A percentile compares a stretch with the other conserved stretches of the same genome.
phyloP scores from a whole-genome alignment of 1,140 invertebrate species.

The Cherax destructor region DNA sequence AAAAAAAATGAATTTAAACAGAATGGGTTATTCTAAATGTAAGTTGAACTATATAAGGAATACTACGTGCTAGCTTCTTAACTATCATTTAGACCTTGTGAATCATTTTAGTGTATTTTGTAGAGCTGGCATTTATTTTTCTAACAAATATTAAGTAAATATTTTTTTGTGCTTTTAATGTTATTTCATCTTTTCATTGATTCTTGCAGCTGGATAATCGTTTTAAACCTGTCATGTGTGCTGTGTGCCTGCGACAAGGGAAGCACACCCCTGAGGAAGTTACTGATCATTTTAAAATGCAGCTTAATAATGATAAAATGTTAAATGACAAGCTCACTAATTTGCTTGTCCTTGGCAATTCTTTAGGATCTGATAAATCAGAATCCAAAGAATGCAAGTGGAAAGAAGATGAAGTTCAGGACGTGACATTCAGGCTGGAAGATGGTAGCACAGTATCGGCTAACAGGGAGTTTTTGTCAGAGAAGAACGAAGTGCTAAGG shows the following conservation, averaged over 20 bases:
- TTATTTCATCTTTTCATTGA: not conserved
- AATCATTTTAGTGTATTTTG: no score
- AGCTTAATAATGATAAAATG: not conserved
- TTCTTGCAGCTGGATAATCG: constrained; percentile 47
- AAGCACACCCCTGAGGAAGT: constrained; percentile 51
- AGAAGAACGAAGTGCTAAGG: constrained; percentile 55
- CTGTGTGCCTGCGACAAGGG: constrained; percentile 16
- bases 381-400: not conserved
- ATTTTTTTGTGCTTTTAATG: no score
- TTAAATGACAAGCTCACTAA: not conserved
- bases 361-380: not conserved
- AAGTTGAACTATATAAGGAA: no score
- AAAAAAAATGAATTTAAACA: no score
- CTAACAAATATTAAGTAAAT: no score
- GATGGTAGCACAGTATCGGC: constrained; percentile 43
- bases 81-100: no score
- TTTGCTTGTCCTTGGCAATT: no score
- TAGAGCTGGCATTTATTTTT: no score
- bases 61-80: no score
- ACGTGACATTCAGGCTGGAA: constrained; percentile 50
- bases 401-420: not conserved
- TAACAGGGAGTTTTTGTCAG: constrained; percentile 34
- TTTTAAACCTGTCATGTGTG: constrained; percentile 37
- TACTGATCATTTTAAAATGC: constrained; percentile 26
- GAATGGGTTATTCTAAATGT: no score